Evolutionary conservation across 35 echinoderm and acorn worm species (phyloP), one percentile per base, ranked within the genome.

Genomic region (Diadema setosum): DNA sequence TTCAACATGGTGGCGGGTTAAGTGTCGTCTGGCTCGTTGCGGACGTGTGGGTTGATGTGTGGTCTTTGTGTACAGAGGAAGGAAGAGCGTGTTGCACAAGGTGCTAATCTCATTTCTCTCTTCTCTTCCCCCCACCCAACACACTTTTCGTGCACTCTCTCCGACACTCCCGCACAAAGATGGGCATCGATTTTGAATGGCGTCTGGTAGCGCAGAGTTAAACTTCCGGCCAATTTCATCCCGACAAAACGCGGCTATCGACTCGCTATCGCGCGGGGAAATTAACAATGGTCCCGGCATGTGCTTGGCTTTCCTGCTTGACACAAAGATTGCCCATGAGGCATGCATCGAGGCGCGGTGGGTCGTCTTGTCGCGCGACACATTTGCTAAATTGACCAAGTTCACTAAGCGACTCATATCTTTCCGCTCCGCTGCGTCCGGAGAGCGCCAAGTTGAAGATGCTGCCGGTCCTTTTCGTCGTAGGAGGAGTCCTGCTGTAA

Each of bases 221-320:
- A 78, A 78, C 73, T 78, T 78, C 73, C 73, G 73, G 73, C 73
- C 73, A 78, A 78, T 78, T 78, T 78, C 73, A 78, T 78, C 73
- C 73, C 44, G 73, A 78, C 73, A 78, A 78, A 78, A 78, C 73
- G 73, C n/a, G 44, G 73, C 40, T 78, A 78, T 78, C 73, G 73
- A 78, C 73, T 78, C 40, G 29, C 35, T 36, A 78, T 39, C 27
- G 73, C 40, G 73, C 73, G 73, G 73, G 73, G 73, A 78, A 78
- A 78, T 78, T 44, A 78, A 78, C 73, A 78, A 78, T 78, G 73
- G 73, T 78, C 73, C 18, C 37, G 40, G 73, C 73, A 78, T 78
- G 73, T 78, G 73, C 73, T 78, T 78, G 24, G 39, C 40, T 78
- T 78, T 78, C 73, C 73, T 78, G 73, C 33, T 41, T 78, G 27